A percentile compares a stretch with the other conserved stretches of the same genome.
These are phyloP conservation scores for Leptinotarsa lineolata DNA, from an alignment of 1,140 invertebrate genomes.

Conservation along the genomic window DNA sequence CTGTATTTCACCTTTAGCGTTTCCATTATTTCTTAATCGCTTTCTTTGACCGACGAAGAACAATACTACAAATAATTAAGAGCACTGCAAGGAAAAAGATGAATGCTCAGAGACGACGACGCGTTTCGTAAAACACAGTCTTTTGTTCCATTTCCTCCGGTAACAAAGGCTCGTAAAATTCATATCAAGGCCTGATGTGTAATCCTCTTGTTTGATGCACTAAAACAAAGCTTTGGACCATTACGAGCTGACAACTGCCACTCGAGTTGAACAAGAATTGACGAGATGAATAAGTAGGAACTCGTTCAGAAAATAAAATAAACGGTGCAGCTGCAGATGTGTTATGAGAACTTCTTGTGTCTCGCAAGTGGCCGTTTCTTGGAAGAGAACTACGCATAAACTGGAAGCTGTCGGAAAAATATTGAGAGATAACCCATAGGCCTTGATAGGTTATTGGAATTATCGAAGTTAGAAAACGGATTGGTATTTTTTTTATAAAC, in stretches of 20 bases:
- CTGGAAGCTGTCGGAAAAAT: no score
- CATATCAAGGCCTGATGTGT: neutral
- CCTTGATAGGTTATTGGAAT: no score
- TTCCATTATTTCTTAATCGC: neutral
- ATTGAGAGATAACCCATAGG: no score
- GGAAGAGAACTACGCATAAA: no score
- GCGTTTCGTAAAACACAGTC: neutral
- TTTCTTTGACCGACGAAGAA: neutral
- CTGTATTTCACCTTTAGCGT: no score
- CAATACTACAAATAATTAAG: constrained; percentile 2
- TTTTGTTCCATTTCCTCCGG: constrained; percentile 7
- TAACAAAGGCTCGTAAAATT: constrained; percentile 8
- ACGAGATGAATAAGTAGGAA: neutral
- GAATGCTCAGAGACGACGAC: neutral
- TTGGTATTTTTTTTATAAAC: no score
- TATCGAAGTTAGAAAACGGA: no score
- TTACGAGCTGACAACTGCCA: neutral
- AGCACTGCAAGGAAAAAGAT: neutral
- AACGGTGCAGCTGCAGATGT: neutral
- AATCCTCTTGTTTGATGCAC: neutral
- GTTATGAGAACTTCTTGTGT: neutral
- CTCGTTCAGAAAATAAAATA: neutral
- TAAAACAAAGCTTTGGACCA: neutral
- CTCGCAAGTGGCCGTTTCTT: no score
- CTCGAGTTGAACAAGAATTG: neutral